Evolutionary conservation across 2,888 invertebrate species (phyloP).

Genomic region (Yponomeuta cagnagella): DNA sequence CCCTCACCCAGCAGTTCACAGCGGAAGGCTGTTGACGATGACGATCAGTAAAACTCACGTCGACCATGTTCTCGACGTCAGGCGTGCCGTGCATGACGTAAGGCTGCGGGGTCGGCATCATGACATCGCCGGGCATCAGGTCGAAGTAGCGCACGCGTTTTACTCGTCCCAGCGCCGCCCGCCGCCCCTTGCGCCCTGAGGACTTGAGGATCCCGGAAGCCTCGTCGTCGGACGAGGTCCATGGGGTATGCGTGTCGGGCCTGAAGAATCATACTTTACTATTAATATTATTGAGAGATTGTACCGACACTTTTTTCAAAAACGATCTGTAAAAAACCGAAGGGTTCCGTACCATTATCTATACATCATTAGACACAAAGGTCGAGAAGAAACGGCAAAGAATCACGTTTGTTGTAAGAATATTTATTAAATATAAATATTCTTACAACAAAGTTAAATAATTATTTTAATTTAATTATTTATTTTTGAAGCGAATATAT

Average conservation of each 20-base stretch:
- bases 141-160: slow-evolving; percentile 55
- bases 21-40: neutral
- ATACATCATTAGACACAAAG: too few relatives aligned
- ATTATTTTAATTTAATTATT: too few relatives aligned
- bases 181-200: slow-evolving; percentile 22
- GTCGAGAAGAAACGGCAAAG: too few relatives aligned
- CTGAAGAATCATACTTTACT: neutral
- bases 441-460: too few relatives aligned
- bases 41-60: slow-evolving; percentile 35
- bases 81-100: slow-evolving; percentile 50
- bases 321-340: too few relatives aligned
- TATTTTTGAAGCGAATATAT: too few relatives aligned
- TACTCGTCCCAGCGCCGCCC: slow-evolving; percentile 27
- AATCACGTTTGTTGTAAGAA: too few relatives aligned
- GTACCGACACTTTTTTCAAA: too few relatives aligned
- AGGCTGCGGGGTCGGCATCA: slow-evolving; percentile 41
- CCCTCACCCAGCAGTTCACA: too few relatives aligned
- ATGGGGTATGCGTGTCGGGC: neutral
- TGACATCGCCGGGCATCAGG: slow-evolving; percentile 44
- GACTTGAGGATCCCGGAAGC: neutral
- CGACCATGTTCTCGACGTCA: slow-evolving; percentile 46
- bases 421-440: too few relatives aligned
- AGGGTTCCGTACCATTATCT: too few relatives aligned
- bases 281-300: too few relatives aligned
- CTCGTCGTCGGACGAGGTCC: neutral